These are phyloP conservation scores for Ophioderma brevispina DNA, from an alignment of 35 echinoderm and acorn worm genomes.

Conservation along the genomic window DNA sequence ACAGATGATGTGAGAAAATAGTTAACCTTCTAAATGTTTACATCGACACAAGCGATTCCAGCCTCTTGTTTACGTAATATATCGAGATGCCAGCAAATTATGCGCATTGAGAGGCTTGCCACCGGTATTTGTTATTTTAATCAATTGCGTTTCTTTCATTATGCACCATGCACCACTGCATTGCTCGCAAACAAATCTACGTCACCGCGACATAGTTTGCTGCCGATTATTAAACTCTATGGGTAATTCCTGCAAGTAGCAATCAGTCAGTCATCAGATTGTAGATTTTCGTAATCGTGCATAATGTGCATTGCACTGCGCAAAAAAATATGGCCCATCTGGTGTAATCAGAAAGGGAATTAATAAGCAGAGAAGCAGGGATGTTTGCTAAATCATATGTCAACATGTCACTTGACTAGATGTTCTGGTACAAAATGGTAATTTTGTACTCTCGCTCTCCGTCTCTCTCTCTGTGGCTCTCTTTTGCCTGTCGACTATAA, in stretches of 20 bases:
- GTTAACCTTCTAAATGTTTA: too few relatives aligned
- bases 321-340: not conserved
- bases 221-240: not conserved
- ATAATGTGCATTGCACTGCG: not conserved
- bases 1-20: too few relatives aligned
- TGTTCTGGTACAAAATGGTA: not conserved
- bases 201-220: not conserved
- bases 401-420: not conserved
- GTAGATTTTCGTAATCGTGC: slow-evolving; percentile 4
- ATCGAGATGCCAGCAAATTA: too few relatives aligned
- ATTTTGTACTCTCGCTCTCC: too few relatives aligned
- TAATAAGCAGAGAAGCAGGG: not conserved
- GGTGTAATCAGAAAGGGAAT: not conserved
- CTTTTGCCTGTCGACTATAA: too few relatives aligned
- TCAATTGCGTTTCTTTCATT: not conserved
- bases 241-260: not conserved
- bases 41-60: too few relatives aligned
- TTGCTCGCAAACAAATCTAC: not conserved
- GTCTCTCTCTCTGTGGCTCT: too few relatives aligned
- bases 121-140: not conserved
- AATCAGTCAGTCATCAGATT: not conserved
- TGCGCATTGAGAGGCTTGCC: too few relatives aligned
- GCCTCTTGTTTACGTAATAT: too few relatives aligned
- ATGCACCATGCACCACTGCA: not conserved
- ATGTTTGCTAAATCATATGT: not conserved